phyloP scores from a whole-genome alignment of 1,140 invertebrate species.

The Pentalonia nigronervosa region DNA sequence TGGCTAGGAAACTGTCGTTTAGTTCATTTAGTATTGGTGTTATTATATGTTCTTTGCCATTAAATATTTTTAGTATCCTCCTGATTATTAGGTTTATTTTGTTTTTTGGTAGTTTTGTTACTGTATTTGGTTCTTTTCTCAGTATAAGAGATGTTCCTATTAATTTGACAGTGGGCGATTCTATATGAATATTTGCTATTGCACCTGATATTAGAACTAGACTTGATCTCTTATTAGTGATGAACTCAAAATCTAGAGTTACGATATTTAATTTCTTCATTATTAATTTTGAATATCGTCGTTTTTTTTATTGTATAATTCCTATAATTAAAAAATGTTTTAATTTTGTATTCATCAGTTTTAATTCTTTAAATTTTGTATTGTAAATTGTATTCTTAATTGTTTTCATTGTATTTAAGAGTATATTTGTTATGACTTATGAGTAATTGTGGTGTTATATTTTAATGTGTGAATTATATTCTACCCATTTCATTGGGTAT shows the following conservation, averaged over 20 bases:
- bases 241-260: neutral
- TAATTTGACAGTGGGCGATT: neutral
- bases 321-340: too few species aligned
- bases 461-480: too few species aligned
- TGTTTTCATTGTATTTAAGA: too few species aligned
- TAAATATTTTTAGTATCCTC: neutral
- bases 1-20: neutral
- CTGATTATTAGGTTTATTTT: fast-evolving
- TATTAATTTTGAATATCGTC: too few species aligned
- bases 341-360: too few species aligned
- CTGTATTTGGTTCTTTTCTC: neutral
- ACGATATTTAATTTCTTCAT: too few species aligned
- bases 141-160: neutral
- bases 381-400: neutral
- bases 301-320: too few species aligned
- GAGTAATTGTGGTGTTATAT: too few species aligned
- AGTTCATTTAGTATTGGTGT: neutral
- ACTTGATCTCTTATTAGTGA: neutral
- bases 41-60: neutral
- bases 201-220: neutral
- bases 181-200: neutral
- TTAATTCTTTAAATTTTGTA: neutral
- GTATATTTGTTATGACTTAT: too few species aligned
- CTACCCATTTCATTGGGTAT: too few species aligned
- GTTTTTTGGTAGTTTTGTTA: neutral